phyloP scores from a whole-genome alignment of 2,113 vertebrate genomes.

The Gopherus flavomarginatus region DNA sequence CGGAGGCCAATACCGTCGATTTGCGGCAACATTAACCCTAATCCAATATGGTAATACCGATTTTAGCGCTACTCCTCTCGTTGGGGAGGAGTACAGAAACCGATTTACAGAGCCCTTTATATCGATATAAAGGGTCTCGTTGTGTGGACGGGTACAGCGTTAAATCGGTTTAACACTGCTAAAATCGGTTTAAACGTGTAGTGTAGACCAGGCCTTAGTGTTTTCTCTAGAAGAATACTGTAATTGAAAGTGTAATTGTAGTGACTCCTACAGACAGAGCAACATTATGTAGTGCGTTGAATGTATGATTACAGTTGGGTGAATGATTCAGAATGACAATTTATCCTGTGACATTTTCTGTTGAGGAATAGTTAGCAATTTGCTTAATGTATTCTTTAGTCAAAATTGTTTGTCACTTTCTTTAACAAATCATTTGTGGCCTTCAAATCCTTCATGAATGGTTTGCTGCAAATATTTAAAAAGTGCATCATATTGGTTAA shows the following conservation, averaged over 20 bases:
- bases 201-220: too few relatives aligned
- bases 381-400: not conserved
- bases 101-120: too few relatives aligned
- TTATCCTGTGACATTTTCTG: not conserved
- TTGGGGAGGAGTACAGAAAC: too few relatives aligned
- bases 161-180: too few relatives aligned
- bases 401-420: not conserved
- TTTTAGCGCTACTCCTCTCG: too few relatives aligned
- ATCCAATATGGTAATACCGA: too few relatives aligned
- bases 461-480: not conserved
- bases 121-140: too few relatives aligned
- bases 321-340: not conserved
- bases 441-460: not conserved
- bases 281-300: not conserved
- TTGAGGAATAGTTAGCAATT: not conserved
- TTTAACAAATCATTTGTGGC: not conserved
- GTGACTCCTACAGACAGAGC: not conserved
- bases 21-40: too few relatives aligned
- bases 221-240: not conserved
- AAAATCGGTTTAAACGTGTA: too few relatives aligned
- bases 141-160: too few relatives aligned
- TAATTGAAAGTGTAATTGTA: not conserved
- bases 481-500: not conserved
- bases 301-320: not conserved
- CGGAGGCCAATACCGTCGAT: too few relatives aligned